Evolutionary conservation across 2,888 invertebrate species (phyloP).

Genomic region (Ctena decussata): DNA sequence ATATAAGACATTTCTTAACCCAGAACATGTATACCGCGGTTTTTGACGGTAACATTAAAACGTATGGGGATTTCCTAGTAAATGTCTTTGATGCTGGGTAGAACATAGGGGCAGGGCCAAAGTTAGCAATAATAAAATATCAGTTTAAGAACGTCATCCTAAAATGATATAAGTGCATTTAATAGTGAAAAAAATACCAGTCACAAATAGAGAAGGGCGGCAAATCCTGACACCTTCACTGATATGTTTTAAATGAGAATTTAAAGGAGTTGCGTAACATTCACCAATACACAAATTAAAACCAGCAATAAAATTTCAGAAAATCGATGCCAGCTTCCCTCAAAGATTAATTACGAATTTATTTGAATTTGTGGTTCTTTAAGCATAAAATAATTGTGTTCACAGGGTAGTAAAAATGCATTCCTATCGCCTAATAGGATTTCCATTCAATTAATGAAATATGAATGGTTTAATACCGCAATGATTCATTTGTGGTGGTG

Average conservation of each 20-base stretch:
- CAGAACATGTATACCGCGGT: no score
- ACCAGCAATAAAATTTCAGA: background rate
- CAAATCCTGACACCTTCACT: background rate
- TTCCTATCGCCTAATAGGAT: conserved; percentile 27
- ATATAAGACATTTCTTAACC: no score
- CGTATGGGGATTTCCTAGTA: no score
- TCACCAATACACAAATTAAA: background rate
- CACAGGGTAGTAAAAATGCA: conserved; percentile 10
- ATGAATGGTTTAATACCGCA: conserved; percentile 22
- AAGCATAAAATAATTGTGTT: conserved; percentile 16
- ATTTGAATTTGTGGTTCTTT: conserved; percentile 32
- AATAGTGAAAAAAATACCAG: no score
- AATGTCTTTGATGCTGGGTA: no score
- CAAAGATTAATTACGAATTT: conserved; percentile 27
- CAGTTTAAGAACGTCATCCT: no score
- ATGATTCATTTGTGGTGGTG: conserved; percentile 15
- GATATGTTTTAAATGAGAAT: background rate
- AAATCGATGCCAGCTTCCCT: conserved; percentile 8
- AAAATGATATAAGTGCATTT: no score
- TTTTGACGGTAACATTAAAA: no score
- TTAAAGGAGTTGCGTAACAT: background rate
- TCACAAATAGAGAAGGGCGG: background rate
- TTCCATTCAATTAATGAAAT: conserved; percentile 34
- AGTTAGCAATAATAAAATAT: no score
- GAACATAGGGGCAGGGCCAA: no score